Percentiles rank a stretch among this genome's conserved stretches.
Conservation (phyloP, 2,797 vertebrate genomes). For the Cynodonichthys magdalenae region DNA sequence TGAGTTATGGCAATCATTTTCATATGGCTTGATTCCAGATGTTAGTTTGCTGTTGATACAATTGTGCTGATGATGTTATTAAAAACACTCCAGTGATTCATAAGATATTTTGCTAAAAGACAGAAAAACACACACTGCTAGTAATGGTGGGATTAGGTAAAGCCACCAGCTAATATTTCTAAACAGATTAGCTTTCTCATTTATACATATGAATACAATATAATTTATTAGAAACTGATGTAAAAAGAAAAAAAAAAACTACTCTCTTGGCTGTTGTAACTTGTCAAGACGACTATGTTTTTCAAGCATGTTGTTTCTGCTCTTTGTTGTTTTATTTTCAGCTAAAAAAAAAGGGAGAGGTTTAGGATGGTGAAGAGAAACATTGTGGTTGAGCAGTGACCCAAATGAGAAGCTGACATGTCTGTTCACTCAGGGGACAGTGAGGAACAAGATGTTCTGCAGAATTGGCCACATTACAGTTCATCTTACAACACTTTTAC, state of each 20-base stretch:
- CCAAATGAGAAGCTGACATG: constrained; percentile 56
- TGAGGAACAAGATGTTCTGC: constrained; percentile 51
- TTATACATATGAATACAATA: constrained; percentile 11
- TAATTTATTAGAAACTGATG: constrained; percentile 28
- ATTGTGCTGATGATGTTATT: no score
- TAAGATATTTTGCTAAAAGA: no score
- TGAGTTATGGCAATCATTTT: no score
- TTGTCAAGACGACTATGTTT: constrained; percentile 3
- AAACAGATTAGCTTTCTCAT: constrained; percentile 12
- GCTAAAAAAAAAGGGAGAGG: constrained; percentile 12
- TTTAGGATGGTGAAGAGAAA: constrained; percentile 25
- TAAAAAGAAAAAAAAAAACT: not conserved
- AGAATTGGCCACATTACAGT: constrained; percentile 19
- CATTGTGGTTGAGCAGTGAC: constrained; percentile 55
- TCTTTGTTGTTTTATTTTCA: constrained; percentile 32
- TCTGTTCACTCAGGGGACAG: constrained; percentile 44
- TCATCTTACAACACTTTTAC: not conserved
- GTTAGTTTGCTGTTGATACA: no score
- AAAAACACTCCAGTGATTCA: no score
- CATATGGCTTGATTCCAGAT: no score
- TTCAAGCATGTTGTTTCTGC: not conserved
- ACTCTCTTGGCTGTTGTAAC: not conserved
- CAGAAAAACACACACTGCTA: no score
- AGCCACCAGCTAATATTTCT: constrained; percentile 7
- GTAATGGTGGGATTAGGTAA: not conserved